Percentiles rank a stretch among this genome's conserved stretches.
phyloP scores from a whole-genome alignment of 2,888 invertebrate genomes.

The Seladonia tumulorum region DNA sequence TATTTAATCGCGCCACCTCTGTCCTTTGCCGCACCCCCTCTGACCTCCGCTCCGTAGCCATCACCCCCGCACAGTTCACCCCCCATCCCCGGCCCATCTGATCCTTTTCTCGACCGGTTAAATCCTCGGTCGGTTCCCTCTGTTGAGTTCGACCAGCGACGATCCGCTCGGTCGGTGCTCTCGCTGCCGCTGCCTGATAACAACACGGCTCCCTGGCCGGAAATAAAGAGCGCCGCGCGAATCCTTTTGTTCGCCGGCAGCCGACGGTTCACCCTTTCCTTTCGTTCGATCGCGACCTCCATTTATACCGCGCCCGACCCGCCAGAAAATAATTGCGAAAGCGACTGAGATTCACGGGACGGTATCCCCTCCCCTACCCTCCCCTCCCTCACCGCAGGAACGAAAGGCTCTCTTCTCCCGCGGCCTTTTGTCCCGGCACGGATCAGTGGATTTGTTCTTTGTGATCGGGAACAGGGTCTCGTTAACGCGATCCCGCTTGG shows the following conservation, averaged over 20 bases:
- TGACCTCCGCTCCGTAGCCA: not conserved
- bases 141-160: constrained; percentile 22
- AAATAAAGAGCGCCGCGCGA: constrained; percentile 61
- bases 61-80: not conserved
- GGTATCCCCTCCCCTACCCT: not conserved
- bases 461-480: constrained; percentile 22
- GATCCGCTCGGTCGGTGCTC: constrained; percentile 30
- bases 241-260: constrained; percentile 57
- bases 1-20: constrained; percentile 40
- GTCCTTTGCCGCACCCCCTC: constrained; percentile 8
- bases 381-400: not conserved
- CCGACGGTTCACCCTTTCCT: constrained; percentile 34
- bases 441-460: constrained; percentile 20
- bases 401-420: not conserved
- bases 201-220: constrained; percentile 56
- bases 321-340: constrained; percentile 62
- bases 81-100: not conserved
- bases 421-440: constrained; percentile 30
- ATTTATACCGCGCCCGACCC: constrained; percentile 47
- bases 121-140: constrained; percentile 12
- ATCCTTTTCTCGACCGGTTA: constrained; percentile 36
- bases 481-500: constrained; percentile 24
- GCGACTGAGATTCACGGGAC: constrained; percentile 44
- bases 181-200: constrained; percentile 61
- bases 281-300: constrained; percentile 62